Percentiles rank a stretch among this genome's conserved stretches.
Conservation (phyloP, 2,888 invertebrate genomes). For the Hydrotaea cyrtoneurina region DNA sequence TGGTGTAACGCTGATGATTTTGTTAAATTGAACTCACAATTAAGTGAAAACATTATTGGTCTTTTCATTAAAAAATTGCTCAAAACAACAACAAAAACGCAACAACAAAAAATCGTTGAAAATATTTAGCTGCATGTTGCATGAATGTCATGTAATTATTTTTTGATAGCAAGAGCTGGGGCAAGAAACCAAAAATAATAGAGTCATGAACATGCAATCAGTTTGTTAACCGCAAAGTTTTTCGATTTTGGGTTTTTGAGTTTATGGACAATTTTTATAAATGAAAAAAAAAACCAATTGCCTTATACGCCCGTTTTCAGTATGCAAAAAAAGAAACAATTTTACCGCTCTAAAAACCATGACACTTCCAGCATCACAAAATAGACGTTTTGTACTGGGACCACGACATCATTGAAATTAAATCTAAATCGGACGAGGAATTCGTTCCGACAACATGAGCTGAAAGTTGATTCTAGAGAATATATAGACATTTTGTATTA, state of each 20-base stretch:
- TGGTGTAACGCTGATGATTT: slow-evolving; percentile 19
- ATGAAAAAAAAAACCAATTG: too few relatives aligned
- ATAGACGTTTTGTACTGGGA: too few relatives aligned
- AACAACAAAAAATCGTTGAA: not conserved
- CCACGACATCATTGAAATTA: too few relatives aligned
- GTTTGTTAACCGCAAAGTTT: slow-evolving; percentile 11
- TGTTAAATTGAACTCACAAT: slow-evolving; percentile 48
- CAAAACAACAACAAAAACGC: not conserved
- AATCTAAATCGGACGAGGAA: too few relatives aligned
- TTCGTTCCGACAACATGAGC: too few relatives aligned
- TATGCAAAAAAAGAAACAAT: too few relatives aligned
- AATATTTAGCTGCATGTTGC: slow-evolving; percentile 34
- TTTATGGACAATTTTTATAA: too few relatives aligned
- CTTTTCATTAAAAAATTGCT: not conserved
- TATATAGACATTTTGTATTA: too few relatives aligned
- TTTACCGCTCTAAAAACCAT: too few relatives aligned
- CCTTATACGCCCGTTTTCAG: too few relatives aligned
- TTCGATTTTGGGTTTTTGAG: not conserved
- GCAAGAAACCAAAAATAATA: not conserved
- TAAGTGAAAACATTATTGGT: slow-evolving; percentile 43
- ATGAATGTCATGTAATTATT: slow-evolving; percentile 49
- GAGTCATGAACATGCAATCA: slow-evolving; percentile 31
- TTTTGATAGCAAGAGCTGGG: slow-evolving; percentile 21
- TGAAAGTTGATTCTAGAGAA: too few relatives aligned
- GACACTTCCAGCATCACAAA: too few relatives aligned